Base-by-base conservation (phyloP, 37 sponge, comb jelly and placozoan genomes). In the Geodia barretti region DNA sequence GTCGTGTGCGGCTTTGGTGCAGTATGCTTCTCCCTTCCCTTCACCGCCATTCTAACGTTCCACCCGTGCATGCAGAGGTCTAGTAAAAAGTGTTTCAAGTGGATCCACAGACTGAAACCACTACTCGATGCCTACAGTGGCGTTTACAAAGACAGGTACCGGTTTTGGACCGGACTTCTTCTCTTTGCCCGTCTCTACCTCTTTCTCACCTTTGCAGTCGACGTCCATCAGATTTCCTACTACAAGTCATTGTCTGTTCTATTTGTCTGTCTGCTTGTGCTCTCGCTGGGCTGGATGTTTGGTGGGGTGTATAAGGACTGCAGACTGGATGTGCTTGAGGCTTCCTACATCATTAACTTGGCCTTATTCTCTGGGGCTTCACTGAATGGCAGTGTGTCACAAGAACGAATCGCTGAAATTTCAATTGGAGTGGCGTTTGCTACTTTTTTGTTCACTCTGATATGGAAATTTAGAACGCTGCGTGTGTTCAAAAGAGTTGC, bases 121-220 rank as follows among this genome's bases (percentile, higher is more conserved):
- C 38, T 76, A 4, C 30, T 76, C 7, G 77, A 76, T 60, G 34
- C 62, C 26, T 76, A 76, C 39, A 37, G 31, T 39, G 63, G 77
- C 61, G 33, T 37, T 4, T 76, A 76, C 62, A 33, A 41, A 35
- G 62, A 28, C 23, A 60, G 62, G 21, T 62, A 69, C 38, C 60
- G 71, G 0, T 80, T 79, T 37, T 80, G 80, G 80, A 68, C 80
- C 14, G 80, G 80, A 17, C 5, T 80, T 32, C 61, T 80, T 1
- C 58, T 80, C 2, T 54, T 70, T 9, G 29, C 7, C n/a, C 32
- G 69, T 0, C 30, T 21, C 1, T 1, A 59, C 1, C 70, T 80
- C 36, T 80, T 69, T 25, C 7, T 69, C 0, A 1, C 68, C 5
- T 68, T 79, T 29, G 11, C 68, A 37, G 21, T 75, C 23, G 60